phyloP scores from a whole-genome alignment of 2,113 vertebrate species.

The Chaetops frenatus region DNA sequence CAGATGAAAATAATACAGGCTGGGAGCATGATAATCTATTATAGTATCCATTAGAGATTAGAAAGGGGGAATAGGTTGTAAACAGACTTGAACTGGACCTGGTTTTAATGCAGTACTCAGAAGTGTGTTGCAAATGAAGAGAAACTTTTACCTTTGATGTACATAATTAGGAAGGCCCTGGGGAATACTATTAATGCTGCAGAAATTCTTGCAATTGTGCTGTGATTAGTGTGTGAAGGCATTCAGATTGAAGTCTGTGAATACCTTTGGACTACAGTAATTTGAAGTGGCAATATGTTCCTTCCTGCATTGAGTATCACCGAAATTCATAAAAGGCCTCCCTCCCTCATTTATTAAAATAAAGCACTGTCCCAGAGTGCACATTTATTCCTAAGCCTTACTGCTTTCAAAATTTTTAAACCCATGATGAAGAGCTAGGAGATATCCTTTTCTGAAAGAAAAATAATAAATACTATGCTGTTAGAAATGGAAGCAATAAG shows the following conservation, averaged over 20 bases:
- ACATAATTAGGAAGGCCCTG: neutral
- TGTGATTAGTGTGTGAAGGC: neutral
- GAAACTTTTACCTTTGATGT: neutral
- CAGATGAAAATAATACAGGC: neutral
- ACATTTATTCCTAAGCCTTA: neutral
- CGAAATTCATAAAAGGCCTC: neutral
- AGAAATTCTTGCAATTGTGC: neutral
- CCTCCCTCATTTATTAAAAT: neutral
- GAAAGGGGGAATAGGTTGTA: neutral
- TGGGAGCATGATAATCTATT: neutral
- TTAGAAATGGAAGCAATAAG: neutral
- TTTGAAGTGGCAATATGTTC: neutral
- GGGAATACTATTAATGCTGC: neutral
- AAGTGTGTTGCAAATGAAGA: neutral
- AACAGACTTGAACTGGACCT: neutral
- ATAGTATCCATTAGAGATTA: neutral
- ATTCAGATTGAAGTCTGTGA: neutral
- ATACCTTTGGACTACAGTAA: neutral
- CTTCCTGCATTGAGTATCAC: neutral
- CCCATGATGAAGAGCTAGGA: neutral
- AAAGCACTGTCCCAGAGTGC: neutral
- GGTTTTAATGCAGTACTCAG: neutral
- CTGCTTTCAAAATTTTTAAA: neutral
- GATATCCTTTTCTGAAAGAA: neutral
- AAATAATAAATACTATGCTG: neutral